phyloP scores from a whole-genome alignment of 1,140 invertebrate species.

The Bombus balteatus region DNA sequence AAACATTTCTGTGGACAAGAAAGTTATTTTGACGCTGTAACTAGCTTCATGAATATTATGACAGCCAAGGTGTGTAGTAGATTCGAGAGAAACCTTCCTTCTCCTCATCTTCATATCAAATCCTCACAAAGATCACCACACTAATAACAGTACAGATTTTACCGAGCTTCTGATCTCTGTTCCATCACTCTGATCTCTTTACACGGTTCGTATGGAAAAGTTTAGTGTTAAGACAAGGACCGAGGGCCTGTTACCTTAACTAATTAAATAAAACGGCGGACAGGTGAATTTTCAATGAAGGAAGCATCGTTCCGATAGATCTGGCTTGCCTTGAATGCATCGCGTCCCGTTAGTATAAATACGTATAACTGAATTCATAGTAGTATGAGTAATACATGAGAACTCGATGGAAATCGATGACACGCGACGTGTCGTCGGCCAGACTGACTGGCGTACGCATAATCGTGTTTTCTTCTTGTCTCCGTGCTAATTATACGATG shows the following conservation, averaged over 20 bases:
- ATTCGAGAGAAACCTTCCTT: no score
- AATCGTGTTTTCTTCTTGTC: conserved; percentile 50
- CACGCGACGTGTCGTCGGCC: conserved; percentile 43
- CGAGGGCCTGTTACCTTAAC: not conserved
- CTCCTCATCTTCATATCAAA: no score
- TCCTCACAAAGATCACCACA: no score
- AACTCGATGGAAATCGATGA: conserved; percentile 44
- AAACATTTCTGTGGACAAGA: no score
- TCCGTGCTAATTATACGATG: conserved; percentile 46
- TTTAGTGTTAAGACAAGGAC: not conserved
- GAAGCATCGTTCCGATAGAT: not conserved
- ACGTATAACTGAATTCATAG: not conserved
- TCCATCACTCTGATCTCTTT: no score
- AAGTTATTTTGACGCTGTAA: no score
- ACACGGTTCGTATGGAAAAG: not conserved
- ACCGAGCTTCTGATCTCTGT: no score
- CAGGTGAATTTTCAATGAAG: conserved; percentile 32
- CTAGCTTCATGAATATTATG: no score
- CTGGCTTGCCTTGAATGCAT: conserved; percentile 25
- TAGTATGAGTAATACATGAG: conserved; percentile 20
- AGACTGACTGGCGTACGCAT: not conserved
- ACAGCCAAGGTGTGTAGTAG: no score
- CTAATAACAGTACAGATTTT: no score
- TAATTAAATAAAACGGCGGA: not conserved
- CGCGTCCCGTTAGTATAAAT: conserved; percentile 20